phyloP scores from a whole-genome alignment of 1,140 invertebrate species.

The Drosophila paulistorum region DNA sequence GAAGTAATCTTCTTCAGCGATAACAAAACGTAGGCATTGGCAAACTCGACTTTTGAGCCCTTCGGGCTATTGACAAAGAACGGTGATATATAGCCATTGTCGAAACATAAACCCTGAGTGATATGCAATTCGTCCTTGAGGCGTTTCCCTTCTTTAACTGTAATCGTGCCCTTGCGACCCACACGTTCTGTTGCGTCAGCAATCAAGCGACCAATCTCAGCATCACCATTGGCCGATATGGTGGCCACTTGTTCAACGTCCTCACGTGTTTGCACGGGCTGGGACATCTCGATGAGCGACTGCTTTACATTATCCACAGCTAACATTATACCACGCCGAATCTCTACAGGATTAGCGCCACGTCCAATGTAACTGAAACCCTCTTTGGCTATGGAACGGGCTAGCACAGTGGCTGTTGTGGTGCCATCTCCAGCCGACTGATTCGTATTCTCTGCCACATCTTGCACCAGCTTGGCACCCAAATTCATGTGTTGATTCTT shows the following conservation, averaged over 20 bases:
- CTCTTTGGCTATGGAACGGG: conserved; percentile 98
- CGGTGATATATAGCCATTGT: conserved; percentile 99
- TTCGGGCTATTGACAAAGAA: conserved; percentile 99
- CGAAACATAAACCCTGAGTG: conserved; percentile 99
- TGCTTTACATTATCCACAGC: conserved; percentile 96
- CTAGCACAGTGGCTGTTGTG: conserved; percentile 98
- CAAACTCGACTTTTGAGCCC: conserved; percentile 98
- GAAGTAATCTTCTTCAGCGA: conserved; percentile 99
- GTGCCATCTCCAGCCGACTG: conserved; percentile 99
- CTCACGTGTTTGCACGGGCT: conserved; percentile 96
- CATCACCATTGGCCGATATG: conserved; percentile 99
- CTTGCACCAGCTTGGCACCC: conserved; percentile 98
- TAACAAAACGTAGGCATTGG: conserved; percentile 96
- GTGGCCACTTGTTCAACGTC: conserved; percentile 99
- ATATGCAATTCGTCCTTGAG: conserved; percentile 97
- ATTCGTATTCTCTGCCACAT: conserved; percentile 99
- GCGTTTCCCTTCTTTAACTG: conserved; percentile 99
- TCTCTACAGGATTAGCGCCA: conserved; percentile 99
- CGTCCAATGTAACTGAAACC: conserved; percentile 99
- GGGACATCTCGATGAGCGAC: conserved; percentile 94
- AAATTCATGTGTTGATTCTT: conserved; percentile 99
- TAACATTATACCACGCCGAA: conserved; percentile 97
- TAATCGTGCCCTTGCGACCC: conserved; percentile 98
- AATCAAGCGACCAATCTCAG: conserved; percentile 94
- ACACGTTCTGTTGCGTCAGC: conserved; percentile 98